A percentile compares a stretch with the other conserved stretches of the same genome.
Conservation (phyloP, 2,888 invertebrate species). For the Cataglyphis livida region DNA sequence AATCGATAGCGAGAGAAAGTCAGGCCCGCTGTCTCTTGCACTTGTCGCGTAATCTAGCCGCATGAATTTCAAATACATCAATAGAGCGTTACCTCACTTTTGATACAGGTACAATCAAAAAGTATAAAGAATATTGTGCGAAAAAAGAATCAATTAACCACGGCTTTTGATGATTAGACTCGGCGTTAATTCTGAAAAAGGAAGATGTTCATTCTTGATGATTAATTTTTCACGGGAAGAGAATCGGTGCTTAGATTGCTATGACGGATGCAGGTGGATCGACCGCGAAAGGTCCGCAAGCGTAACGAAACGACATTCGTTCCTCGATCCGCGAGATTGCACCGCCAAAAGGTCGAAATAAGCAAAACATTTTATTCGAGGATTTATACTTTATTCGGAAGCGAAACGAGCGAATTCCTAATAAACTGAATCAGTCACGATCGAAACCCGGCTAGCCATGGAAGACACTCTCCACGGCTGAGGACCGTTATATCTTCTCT, state of each 20-base stretch:
- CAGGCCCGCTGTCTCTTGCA: slow-evolving; percentile 18
- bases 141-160: background rate
- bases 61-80: slow-evolving; percentile 15
- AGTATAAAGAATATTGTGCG: background rate
- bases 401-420: slow-evolving; percentile 27
- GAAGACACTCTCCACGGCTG: slow-evolving; percentile 33
- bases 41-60: slow-evolving; percentile 47
- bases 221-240: slow-evolving; percentile 8
- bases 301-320: slow-evolving; percentile 47
- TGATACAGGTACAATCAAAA: background rate
- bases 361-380: slow-evolving; percentile 17
- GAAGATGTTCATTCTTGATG: background rate
- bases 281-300: slow-evolving; percentile 11
- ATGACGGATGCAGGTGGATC: background rate
- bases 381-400: slow-evolving; percentile 34
- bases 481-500: slow-evolving; percentile 56
- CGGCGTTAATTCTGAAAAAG: background rate
- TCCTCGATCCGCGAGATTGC: slow-evolving; percentile 33
- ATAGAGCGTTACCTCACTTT: background rate
- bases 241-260: background rate
- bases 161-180: background rate
- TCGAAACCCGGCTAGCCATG: slow-evolving; percentile 35
- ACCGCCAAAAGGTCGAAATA: background rate
- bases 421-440: slow-evolving; percentile 52
- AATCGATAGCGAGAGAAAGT: slow-evolving; percentile 70